phyloP scores from a whole-genome alignment of 2,888 invertebrate species.

The Caenorhabditis sp. region DNA sequence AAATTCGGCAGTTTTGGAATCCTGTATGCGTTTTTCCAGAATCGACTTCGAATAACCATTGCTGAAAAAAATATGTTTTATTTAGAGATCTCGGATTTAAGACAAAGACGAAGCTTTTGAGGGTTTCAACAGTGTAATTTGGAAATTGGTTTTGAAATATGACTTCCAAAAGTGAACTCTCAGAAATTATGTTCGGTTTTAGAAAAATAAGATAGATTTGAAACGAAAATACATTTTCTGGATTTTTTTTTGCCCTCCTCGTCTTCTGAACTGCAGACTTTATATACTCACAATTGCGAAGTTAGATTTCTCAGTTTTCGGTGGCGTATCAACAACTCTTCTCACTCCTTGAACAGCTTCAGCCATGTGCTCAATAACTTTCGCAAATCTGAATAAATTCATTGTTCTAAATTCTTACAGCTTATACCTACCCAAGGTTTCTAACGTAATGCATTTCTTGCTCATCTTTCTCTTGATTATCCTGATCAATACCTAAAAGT shows the following conservation, averaged over 20 bases:
- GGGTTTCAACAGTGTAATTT: too few relatives aligned
- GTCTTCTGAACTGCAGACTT: too few relatives aligned
- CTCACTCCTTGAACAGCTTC: background rate
- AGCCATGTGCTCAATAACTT: conserved; percentile 10
- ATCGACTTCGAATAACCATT: conserved; percentile 14
- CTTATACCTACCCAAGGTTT: conserved; percentile 7
- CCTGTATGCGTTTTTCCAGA: conserved; percentile 21
- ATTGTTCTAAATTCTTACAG: background rate
- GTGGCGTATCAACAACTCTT: background rate
- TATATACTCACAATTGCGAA: background rate
- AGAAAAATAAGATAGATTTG: too few relatives aligned
- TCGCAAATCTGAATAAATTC: conserved; percentile 5
- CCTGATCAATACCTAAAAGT: conserved; percentile 1
- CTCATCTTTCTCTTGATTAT: background rate
- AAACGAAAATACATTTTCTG: too few relatives aligned
- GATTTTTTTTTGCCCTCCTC: too few relatives aligned
- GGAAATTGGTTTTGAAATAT: too few relatives aligned
- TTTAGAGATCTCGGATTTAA: too few relatives aligned
- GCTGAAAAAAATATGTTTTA: background rate
- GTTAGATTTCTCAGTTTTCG: background rate
- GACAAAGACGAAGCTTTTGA: background rate
- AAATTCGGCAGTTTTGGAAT: conserved; percentile 5
- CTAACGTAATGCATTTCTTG: background rate
- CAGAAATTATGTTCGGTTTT: too few relatives aligned
- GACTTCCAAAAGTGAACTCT: too few relatives aligned